Conservation (phyloP, 2,888 invertebrate species). For the Linnaemya tessellans region DNA sequence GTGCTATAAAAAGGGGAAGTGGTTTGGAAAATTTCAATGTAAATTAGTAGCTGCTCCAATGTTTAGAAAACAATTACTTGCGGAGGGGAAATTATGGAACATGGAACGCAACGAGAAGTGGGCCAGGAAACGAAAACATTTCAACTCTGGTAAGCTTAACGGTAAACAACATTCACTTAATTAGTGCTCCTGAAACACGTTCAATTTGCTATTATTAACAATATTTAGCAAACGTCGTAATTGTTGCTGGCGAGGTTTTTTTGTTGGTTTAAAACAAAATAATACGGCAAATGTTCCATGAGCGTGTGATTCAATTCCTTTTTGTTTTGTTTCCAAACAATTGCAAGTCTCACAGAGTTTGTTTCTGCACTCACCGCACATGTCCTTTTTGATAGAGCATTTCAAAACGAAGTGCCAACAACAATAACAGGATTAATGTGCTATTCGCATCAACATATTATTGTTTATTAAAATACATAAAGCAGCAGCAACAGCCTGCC, state of each 20-base stretch:
- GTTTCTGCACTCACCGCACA: slow-evolving; percentile 73
- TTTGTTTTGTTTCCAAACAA: slow-evolving; percentile 46
- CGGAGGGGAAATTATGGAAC: slow-evolving; percentile 52
- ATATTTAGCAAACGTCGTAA: slow-evolving; percentile 75
- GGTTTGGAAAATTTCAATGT: background rate
- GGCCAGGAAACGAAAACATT: slow-evolving; percentile 1
- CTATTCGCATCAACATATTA: slow-evolving; percentile 42
- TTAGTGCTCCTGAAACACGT: background rate
- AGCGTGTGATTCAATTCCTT: slow-evolving; percentile 59
- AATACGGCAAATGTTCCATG: slow-evolving; percentile 22
- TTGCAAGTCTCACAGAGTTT: slow-evolving; percentile 12
- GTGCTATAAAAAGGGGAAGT: slow-evolving; percentile 55
- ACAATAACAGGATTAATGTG: slow-evolving; percentile 28
- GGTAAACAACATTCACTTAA: background rate
- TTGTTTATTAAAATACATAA: slow-evolving; percentile 58
- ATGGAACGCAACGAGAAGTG: slow-evolving; percentile 8
- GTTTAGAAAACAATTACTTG: background rate
- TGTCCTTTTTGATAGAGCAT: slow-evolving; percentile 68
- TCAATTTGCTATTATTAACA: background rate
- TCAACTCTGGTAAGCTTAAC: background rate
- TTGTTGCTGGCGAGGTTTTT: slow-evolving; percentile 73
- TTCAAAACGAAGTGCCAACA: slow-evolving; percentile 23
- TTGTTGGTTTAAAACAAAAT: slow-evolving; percentile 17
- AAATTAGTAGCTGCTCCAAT: slow-evolving; percentile 41
- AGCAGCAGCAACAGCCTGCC: slow-evolving; percentile 68